phyloP scores from a whole-genome alignment of 37 sponge, comb jelly and placozoan species.

The Geodia barretti region DNA sequence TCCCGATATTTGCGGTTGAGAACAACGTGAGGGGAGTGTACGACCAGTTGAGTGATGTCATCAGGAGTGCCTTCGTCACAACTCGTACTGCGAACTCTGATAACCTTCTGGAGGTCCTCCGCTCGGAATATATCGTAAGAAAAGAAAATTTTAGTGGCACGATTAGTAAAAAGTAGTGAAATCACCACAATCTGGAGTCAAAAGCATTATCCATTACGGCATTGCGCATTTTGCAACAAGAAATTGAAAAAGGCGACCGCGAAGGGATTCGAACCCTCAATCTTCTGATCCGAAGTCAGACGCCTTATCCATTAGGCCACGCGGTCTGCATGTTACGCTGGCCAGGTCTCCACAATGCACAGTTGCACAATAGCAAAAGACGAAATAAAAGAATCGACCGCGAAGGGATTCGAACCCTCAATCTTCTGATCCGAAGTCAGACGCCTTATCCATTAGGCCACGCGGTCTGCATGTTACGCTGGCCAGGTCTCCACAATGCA shows the following conservation, averaged over 20 bases:
- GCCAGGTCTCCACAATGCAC: no score
- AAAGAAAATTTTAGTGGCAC: neutral
- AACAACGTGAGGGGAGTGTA: slow-evolving; percentile 25
- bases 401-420: slow-evolving; percentile 99
- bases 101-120: slow-evolving; percentile 9
- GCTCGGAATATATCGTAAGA: slow-evolving; percentile 33
- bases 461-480: no score
- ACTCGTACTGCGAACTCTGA: neutral
- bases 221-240: no score
- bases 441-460: slow-evolving; percentile 99
- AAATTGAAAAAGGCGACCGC: slow-evolving; percentile 86
- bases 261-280: slow-evolving; percentile 99
- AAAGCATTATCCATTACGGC: neutral
- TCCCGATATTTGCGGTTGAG: slow-evolving; percentile 81
- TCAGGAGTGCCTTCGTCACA: slow-evolving; percentile 59
- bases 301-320: slow-evolving; percentile 99
- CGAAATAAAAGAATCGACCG: slow-evolving; percentile 87
- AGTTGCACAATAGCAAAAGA: no score
- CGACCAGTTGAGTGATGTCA: slow-evolving; percentile 22
- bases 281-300: no score
- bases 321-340: no score
- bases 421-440: no score
- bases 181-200: no score
- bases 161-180: no score
- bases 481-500: no score